A percentile compares a stretch with the other conserved stretches of the same genome.
Evolutionary conservation across 2,888 invertebrate genomes (phyloP).

Genomic region (Pachycephus smyrnensis): DNA sequence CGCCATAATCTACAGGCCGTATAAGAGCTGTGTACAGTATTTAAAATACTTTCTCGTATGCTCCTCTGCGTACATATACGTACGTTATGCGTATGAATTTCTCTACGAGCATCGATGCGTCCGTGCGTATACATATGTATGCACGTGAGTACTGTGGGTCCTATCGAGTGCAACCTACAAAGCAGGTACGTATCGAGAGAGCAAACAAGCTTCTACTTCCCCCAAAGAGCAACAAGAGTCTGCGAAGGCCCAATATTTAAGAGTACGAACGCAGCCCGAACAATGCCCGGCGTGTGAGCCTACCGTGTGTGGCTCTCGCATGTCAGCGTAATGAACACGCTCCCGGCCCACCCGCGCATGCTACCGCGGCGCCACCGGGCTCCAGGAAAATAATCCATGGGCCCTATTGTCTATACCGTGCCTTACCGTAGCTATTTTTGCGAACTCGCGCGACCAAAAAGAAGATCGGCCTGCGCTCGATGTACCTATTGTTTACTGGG

Average conservation of each 20-base stretch:
- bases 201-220: conserved; percentile 9
- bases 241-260: conserved; percentile 4
- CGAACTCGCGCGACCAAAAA: conserved; percentile 31
- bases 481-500: conserved; percentile 48
- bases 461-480: conserved; percentile 29
- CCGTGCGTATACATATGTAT: neutral
- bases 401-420: conserved; percentile 41
- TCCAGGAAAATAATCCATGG: conserved; percentile 22
- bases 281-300: conserved; percentile 30
- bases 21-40: neutral
- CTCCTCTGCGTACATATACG: neutral
- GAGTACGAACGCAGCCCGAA: conserved; percentile 23
- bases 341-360: conserved; percentile 49
- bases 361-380: conserved; percentile 10
- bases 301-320: conserved; percentile 37
- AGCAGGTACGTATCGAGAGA: neutral
- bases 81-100: neutral
- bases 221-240: conserved; percentile 14
- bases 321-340: conserved; percentile 57
- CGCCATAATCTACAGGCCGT: neutral
- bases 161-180: neutral
- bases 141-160: neutral
- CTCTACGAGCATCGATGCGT: neutral
- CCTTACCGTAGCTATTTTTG: conserved; percentile 41
- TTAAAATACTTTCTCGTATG: neutral